Conservation (phyloP, 2,888 invertebrate genomes). For the Dryadula phaetusa region DNA sequence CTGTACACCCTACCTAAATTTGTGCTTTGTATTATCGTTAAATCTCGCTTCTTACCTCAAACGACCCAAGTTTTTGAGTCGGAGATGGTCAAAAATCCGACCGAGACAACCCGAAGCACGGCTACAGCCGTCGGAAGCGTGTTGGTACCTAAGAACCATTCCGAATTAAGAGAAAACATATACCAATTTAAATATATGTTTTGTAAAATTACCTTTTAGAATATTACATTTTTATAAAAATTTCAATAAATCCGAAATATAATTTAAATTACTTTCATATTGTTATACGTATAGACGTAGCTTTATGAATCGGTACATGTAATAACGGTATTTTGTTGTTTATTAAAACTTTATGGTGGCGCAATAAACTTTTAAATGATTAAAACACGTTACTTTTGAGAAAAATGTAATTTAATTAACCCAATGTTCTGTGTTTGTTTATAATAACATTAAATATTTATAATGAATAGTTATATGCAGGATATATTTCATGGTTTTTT, state of each 20-base stretch:
- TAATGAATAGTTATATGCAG: background rate
- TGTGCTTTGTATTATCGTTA: conserved; percentile 45
- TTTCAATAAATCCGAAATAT: background rate
- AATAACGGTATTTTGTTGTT: conserved; percentile 36
- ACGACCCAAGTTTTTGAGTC: conserved; percentile 80
- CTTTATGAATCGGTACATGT: conserved; percentile 21
- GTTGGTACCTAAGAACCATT: conserved; percentile 80
- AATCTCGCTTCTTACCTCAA: conserved; percentile 74
- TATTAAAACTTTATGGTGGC: conserved; percentile 28
- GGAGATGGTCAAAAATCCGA: conserved; percentile 77
- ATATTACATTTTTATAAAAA: background rate
- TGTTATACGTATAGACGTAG: conserved; percentile 12
- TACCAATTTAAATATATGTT: conserved; percentile 29
- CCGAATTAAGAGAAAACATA: conserved; percentile 60
- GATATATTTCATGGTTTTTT: background rate
- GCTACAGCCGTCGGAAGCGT: conserved; percentile 77
- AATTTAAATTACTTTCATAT: background rate
- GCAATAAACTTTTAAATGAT: conserved; percentile 27
- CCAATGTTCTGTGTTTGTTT: background rate
- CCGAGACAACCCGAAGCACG: conserved; percentile 76
- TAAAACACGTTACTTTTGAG: conserved; percentile 21
- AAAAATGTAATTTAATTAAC: conserved; percentile 10
- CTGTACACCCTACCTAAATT: conserved; percentile 35
- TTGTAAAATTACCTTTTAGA: conserved; percentile 15
- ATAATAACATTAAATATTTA: conserved; percentile 4